phyloP scores from a whole-genome alignment of 1,140 invertebrate genomes.

The Elymnias hypermnestra region DNA sequence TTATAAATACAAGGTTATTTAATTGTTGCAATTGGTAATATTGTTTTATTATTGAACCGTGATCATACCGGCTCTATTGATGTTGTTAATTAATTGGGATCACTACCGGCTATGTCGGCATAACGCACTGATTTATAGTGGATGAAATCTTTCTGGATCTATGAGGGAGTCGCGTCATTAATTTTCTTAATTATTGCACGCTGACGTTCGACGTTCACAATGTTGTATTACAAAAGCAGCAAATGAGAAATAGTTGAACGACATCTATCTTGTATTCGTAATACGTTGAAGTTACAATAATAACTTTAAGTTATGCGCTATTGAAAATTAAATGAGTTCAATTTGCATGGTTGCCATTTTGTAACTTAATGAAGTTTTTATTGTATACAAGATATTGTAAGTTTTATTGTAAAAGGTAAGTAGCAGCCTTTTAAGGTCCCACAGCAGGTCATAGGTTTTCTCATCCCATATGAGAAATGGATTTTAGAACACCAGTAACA shows the following conservation, averaged over 20 bases:
- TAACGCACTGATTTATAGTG: slow-evolving; percentile 47
- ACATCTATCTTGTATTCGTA: slow-evolving; percentile 22
- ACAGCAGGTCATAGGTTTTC: too few species aligned
- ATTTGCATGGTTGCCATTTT: slow-evolving; percentile 21
- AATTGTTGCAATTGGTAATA: slow-evolving; percentile 11
- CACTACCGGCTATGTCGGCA: slow-evolving; percentile 42
- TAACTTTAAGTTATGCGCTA: slow-evolving; percentile 15
- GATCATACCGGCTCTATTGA: slow-evolving; percentile 45
- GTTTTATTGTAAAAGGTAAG: too few species aligned
- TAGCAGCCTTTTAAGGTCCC: too few species aligned
- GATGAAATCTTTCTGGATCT: slow-evolving; percentile 39
- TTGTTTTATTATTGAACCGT: slow-evolving; percentile 25
- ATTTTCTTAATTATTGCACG: slow-evolving; percentile 45
- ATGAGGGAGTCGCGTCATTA: slow-evolving; percentile 39
- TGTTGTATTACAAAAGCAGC: slow-evolving; percentile 21
- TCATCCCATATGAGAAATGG: too few species aligned
- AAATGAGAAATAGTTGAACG: slow-evolving; percentile 22
- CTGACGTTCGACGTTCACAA: slow-evolving; percentile 26
- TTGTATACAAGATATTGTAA: too few species aligned
- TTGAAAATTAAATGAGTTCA: slow-evolving; percentile 18
- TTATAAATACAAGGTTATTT: neutral
- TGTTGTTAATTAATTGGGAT: slow-evolving; percentile 59
- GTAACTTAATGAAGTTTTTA: slow-evolving; percentile 5
- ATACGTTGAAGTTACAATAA: slow-evolving; percentile 18
- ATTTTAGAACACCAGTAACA: too few species aligned